A percentile compares a stretch with the other conserved stretches of the same genome.
These are phyloP conservation scores for Ommatoiulus sabulosus DNA, from an alignment of 2,888 invertebrate genomes.

Conservation along the genomic window DNA sequence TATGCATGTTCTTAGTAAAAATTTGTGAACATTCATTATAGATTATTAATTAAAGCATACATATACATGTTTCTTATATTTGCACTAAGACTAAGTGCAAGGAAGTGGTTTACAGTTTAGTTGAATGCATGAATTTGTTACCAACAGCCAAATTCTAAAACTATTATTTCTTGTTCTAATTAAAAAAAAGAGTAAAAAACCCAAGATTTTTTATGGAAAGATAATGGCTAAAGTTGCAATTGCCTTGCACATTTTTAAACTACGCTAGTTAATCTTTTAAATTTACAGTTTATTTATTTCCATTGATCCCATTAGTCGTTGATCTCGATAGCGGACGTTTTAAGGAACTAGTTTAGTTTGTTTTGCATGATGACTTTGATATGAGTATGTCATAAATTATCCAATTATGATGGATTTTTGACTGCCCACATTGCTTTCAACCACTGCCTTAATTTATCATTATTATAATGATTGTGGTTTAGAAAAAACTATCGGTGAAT, in stretches of 20 bases:
- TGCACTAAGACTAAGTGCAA: not conserved
- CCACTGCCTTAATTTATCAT: slow-evolving; percentile 40
- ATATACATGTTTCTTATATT: not conserved
- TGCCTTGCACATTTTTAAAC: not conserved
- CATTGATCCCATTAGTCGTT: not conserved
- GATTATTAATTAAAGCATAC: not conserved
- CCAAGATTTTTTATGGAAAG: not conserved
- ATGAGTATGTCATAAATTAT: not conserved
- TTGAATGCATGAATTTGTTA: not conserved
- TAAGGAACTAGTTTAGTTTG: not conserved
- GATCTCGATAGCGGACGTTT: not conserved
- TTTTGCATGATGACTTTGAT: not conserved
- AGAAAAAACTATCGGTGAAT: slow-evolving; percentile 1
- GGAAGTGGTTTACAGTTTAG: not conserved
- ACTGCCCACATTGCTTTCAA: slow-evolving; percentile 12
- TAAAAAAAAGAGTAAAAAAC: not conserved
- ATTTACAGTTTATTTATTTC: not conserved
- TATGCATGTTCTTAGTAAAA: not conserved
- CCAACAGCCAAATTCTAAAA: not conserved
- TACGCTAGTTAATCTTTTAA: not conserved
- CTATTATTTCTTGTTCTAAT: not conserved
- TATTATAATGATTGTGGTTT: not conserved
- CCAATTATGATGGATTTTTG: not conserved
- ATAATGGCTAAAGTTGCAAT: not conserved
- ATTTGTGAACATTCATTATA: not conserved